phyloP scores from a whole-genome alignment of 1,140 invertebrate species.

The Ditylenchus dipsaci region DNA sequence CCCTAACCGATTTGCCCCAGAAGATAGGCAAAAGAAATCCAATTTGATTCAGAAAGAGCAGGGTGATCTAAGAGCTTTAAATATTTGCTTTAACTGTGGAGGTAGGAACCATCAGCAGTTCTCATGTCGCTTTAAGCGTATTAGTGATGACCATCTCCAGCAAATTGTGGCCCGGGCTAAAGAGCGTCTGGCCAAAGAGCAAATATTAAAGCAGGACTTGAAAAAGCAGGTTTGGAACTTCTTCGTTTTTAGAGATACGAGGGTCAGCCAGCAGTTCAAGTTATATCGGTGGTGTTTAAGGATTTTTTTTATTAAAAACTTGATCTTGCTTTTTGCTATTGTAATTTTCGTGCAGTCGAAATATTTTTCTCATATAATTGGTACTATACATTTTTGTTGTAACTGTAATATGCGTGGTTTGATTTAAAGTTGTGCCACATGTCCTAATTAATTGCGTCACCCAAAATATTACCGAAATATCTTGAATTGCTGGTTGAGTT shows the following conservation, averaged over 20 bases:
- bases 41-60: slow-evolving; percentile 6
- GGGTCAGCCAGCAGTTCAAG: no score
- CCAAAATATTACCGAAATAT: no score
- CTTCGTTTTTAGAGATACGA: neutral
- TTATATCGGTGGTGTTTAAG: no score
- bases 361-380: no score
- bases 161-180: neutral
- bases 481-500: no score
- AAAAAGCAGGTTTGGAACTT: neutral
- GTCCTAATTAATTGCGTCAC: no score
- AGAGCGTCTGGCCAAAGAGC: neutral
- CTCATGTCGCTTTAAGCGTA: neutral
- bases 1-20: neutral
- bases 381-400: no score
- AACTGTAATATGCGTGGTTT: no score
- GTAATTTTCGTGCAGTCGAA: no score
- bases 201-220: neutral
- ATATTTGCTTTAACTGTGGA: slow-evolving; percentile 10
- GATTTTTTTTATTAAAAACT: no score
- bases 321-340: no score
- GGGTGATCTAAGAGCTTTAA: slow-evolving; percentile 1
- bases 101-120: neutral
- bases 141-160: neutral
- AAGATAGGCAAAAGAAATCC: neutral
- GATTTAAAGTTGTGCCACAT: no score